phyloP scores from a whole-genome alignment of 2,888 invertebrate genomes.

The Chironomus tentans region DNA sequence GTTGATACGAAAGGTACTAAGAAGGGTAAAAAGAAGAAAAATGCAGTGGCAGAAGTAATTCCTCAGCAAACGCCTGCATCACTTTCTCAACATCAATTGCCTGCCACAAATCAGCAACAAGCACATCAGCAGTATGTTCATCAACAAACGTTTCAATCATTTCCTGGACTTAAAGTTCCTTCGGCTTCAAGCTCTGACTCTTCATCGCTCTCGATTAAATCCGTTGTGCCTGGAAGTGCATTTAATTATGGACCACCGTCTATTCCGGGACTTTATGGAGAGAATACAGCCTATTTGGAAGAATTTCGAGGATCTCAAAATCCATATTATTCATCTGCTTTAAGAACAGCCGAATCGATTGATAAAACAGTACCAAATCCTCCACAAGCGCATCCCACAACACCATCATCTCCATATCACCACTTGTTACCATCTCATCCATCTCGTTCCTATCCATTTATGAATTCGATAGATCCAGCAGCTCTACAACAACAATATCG shows the following conservation, averaged over 20 bases:
- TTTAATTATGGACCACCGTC: conserved; percentile 69
- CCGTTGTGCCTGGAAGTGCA: conserved; percentile 71
- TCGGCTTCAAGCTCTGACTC: conserved; percentile 37
- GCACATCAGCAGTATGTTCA: conserved; percentile 34
- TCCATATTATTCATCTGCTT: conserved; percentile 48
- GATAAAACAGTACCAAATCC: conserved; percentile 46
- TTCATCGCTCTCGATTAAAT: conserved; percentile 52
- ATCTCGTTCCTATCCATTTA: conserved; percentile 53
- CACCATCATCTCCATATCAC: conserved; percentile 48
- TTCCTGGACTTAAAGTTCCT: conserved; percentile 47
- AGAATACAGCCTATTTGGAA: conserved; percentile 59
- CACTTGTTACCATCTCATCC: conserved; percentile 51
- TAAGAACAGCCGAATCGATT: conserved; percentile 32
- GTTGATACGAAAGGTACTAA: not conserved
- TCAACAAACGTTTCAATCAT: conserved; percentile 49
- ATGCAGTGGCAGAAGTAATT: conserved; percentile 38
- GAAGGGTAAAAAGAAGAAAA: conserved; percentile 23
- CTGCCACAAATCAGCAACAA: conserved; percentile 32
- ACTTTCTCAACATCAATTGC: conserved; percentile 4
- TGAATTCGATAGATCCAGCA: conserved; percentile 52
- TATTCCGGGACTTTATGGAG: conserved; percentile 48
- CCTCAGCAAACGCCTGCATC: conserved; percentile 30
- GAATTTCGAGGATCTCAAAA: conserved; percentile 57
- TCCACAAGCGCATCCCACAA: conserved; percentile 45
- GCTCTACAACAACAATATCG: conserved; percentile 66